These are phyloP conservation scores for Macroglossus sobrinus DNA, from an alignment of 2,113 vertebrate species.

Conservation along the genomic window DNA sequence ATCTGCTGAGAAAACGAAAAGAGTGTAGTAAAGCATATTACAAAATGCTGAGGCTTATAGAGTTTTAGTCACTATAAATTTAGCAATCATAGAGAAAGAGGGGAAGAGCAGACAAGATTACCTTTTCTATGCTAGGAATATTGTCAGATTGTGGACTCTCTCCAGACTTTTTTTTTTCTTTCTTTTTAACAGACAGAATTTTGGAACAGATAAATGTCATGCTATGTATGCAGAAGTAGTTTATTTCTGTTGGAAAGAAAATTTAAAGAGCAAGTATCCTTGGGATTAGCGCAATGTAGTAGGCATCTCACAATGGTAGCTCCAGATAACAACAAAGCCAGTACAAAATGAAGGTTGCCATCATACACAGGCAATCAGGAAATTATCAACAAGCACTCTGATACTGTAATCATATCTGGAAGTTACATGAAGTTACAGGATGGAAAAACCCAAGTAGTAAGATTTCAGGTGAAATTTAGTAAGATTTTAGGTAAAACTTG, in stretches of 20 bases:
- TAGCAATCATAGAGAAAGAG: conserved; percentile 5
- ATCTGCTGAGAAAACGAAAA: conserved; percentile 19
- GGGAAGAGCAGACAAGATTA: background rate
- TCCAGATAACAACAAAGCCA: background rate
- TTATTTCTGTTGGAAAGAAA: conserved; percentile 34
- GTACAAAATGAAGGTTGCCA: background rate
- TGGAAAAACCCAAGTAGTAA: background rate
- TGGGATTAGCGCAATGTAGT: background rate
- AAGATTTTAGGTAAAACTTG: conserved; percentile 2
- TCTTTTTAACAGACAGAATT: background rate
- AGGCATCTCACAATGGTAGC: background rate
- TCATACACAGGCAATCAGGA: background rate
- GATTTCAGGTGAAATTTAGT: background rate
- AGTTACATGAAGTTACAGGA: background rate
- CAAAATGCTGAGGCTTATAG: conserved; percentile 5
- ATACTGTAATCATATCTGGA: background rate
- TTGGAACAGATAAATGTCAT: background rate
- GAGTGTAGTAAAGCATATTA: background rate
- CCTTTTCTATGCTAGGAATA: background rate
- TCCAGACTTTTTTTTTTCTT: background rate
- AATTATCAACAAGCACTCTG: background rate
- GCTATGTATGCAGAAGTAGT: background rate
- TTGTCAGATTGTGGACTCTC: background rate
- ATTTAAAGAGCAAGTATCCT: conserved; percentile 29
- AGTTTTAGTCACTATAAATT: conserved; percentile 30